Evolutionary conservation across 2,797 vertebrate genomes (phyloP).

Genomic region (Gastrophryne carolinensis): DNA sequence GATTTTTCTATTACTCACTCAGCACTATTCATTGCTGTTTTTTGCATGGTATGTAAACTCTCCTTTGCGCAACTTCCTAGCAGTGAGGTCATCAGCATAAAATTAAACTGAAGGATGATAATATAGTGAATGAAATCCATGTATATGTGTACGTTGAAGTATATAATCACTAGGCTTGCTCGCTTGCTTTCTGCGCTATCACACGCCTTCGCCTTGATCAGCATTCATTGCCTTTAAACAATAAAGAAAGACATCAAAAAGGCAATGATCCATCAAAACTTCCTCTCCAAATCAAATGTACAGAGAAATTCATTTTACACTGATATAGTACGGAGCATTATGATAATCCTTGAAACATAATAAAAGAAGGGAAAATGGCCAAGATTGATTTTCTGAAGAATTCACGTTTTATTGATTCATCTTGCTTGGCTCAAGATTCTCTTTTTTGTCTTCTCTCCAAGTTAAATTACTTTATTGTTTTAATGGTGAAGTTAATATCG

Average conservation of each 20-base stretch:
- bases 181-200: not conserved
- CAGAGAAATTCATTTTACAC: constrained; percentile 34
- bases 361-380: constrained; percentile 43
- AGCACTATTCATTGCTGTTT: too few relatives aligned
- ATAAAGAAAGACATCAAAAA: constrained; percentile 47
- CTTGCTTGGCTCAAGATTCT: constrained; percentile 11
- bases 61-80: not conserved
- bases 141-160: not conserved
- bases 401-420: constrained; percentile 48
- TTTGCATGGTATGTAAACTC: not conserved
- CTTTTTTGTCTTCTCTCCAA: constrained; percentile 22
- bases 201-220: not conserved
- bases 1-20: too few relatives aligned
- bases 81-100: not conserved
- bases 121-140: not conserved
- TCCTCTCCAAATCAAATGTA: constrained; percentile 43
- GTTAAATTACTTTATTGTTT: constrained; percentile 51
- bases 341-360: constrained; percentile 46
- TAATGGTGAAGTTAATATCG: constrained; percentile 45
- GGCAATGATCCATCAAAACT: constrained; percentile 46
- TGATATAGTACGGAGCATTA: constrained; percentile 32
- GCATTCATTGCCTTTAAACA: constrained; percentile 27
- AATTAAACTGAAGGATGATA: not conserved
- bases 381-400: constrained; percentile 46
- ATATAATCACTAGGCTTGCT: constrained; percentile 8